Base-by-base conservation (phyloP, 2,113 vertebrate species). In the Buteo buteo region DNA sequence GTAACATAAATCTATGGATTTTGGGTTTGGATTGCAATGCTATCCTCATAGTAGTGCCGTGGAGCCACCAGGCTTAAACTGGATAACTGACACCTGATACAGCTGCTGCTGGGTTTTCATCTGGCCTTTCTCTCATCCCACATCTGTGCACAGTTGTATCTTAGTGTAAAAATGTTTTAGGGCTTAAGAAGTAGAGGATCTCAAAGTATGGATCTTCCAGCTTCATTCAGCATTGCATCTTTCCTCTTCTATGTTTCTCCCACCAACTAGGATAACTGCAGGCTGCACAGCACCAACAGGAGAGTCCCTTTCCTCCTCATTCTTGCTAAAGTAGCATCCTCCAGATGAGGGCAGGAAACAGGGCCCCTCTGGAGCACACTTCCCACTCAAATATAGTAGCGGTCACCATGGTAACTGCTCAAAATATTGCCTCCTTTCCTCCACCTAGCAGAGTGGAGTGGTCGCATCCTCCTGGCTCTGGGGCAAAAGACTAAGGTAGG, bases 381-480 rank as follows among this genome's bases (percentile, higher is more conserved):
- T 92, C 84, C 96, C 96, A 86, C 74, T 91, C 93, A 91, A 72
- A 95, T 94, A 96, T 85, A 94, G 87, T 94, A 97, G 94, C 17
- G 77, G 74, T 95, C 92, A 96, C 90, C 78, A 82, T 82, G 86
- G 90, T 96, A 95, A 93, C 95, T 95, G 67, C 86, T 96, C 94
- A 91, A 96, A 96, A 95, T 91, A 95, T 96, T 94, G 91, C 88
- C 95, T 96, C 92, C 88, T 97, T 94, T 95, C 80, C 96, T 96
- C 93, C 93, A 97, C 94, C 86, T 91, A 96, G 89, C 96, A 95
- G 95, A 96, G 96, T 90, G 88, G 96, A 88, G 90, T 82, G 93
- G 88, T 95, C 58, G 38, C 86, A 91, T 96, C 82, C 76, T 98
- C 29, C 89, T 95, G 92, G 93, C 95, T 94, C 92, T 95, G 91